Evolutionary conservation across 2,888 invertebrate species (phyloP).

Genomic region (Diplazon laetatorius): DNA sequence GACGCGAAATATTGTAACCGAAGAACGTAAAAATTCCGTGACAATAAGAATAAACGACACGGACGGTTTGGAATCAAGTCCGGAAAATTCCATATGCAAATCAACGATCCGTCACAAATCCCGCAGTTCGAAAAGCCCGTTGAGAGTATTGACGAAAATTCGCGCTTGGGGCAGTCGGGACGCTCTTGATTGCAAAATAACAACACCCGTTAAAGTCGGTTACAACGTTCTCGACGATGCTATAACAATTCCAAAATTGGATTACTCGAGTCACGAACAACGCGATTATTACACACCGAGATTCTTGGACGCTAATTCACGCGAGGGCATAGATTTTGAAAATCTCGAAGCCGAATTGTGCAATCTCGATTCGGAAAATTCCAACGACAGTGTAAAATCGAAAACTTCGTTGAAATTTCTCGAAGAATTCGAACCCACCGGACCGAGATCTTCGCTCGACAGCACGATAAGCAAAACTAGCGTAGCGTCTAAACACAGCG

Average conservation of each 20-base stretch:
- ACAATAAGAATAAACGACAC: constrained; percentile 76
- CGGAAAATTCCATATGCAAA: constrained; percentile 77
- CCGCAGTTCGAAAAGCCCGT: constrained; percentile 78
- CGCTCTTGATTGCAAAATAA: constrained; percentile 72
- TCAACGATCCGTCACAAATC: constrained; percentile 75
- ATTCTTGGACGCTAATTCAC: constrained; percentile 78
- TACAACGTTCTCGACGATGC: constrained; percentile 76
- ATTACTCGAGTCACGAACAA: constrained; percentile 67
- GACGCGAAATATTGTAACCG: too few relatives aligned
- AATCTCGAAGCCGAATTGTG: constrained; percentile 78
- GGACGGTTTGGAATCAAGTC: constrained; percentile 78
- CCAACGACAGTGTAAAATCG: constrained; percentile 76
- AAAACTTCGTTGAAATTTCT: constrained; percentile 74
- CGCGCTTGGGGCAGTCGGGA: constrained; percentile 80
- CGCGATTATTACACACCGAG: constrained; percentile 70
- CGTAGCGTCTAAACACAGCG: constrained; percentile 67
- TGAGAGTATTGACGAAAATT: constrained; percentile 78
- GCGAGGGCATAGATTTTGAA: constrained; percentile 81
- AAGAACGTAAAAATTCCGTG: constrained; percentile 75
- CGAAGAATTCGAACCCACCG: constrained; percentile 70
- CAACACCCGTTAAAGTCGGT: constrained; percentile 73
- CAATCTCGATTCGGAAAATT: constrained; percentile 77
- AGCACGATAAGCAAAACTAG: constrained; percentile 69
- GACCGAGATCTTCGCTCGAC: constrained; percentile 70
- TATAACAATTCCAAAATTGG: constrained; percentile 73